These are phyloP conservation scores for Geothlypis trichas DNA, from an alignment of 2,113 vertebrate species.

Conservation along the genomic window DNA sequence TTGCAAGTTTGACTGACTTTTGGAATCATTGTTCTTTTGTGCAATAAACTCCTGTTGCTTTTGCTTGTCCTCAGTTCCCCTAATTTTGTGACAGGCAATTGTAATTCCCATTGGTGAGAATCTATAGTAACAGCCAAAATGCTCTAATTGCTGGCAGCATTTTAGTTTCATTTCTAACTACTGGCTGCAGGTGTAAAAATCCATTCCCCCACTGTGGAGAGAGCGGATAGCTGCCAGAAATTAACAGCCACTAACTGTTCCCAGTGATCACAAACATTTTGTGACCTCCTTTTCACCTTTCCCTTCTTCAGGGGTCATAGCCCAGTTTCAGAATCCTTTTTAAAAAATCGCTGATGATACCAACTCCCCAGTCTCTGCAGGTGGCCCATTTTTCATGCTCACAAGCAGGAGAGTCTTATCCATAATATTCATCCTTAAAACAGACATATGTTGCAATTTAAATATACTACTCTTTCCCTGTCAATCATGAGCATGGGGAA, in stretches of 20 bases:
- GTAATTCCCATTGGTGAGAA: neutral
- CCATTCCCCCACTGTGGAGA: neutral
- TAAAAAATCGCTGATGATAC: rapidly evolving
- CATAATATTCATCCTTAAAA: neutral
- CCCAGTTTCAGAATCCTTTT: neutral
- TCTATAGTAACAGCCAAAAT: neutral
- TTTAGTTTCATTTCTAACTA: neutral
- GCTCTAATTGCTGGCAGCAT: neutral
- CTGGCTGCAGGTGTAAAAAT: neutral
- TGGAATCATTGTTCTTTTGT: neutral
- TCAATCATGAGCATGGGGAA: neutral
- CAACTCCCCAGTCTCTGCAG: neutral
- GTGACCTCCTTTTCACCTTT: neutral
- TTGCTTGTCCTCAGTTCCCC: neutral
- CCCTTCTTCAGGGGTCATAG: neutral
- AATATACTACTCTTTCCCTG: neutral
- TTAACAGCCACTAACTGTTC: neutral
- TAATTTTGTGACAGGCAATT: neutral
- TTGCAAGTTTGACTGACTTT: neutral
- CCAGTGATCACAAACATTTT: neutral
- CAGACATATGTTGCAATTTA: neutral
- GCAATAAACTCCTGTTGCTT: neutral
- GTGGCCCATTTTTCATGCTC: neutral
- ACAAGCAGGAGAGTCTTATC: neutral
- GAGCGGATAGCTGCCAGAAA: neutral